phyloP scores from a whole-genome alignment of 2,113 vertebrate genomes.

The Casuarius casuarius region DNA sequence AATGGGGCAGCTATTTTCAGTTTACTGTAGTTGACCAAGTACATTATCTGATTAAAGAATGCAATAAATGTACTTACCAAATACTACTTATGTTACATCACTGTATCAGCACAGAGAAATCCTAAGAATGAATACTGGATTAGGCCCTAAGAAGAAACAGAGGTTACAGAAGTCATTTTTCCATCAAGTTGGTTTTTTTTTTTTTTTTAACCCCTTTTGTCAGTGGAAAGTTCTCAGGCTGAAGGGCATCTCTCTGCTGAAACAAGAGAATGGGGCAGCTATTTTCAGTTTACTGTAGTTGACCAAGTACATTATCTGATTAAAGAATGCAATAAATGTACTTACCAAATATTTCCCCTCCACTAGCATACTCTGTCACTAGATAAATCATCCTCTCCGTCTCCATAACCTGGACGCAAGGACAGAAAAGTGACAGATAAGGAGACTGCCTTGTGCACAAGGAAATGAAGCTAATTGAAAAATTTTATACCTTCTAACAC shows the following conservation, averaged over 20 bases:
- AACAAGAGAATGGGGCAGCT: constrained; percentile 12
- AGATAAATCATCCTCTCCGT: constrained; percentile 98
- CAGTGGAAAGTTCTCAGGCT: neutral
- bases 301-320: constrained; percentile 52
- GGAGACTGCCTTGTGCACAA: neutral
- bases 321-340: constrained; percentile 62
- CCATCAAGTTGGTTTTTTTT: neutral
- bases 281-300: constrained; percentile 16
- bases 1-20: constrained; percentile 27
- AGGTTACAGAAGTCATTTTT: neutral
- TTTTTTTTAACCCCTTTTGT: neutral
- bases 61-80: constrained; percentile 86
- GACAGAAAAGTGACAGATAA: constrained; percentile 55
- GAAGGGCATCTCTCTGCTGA: constrained; percentile 32
- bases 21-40: neutral
- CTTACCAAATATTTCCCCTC: constrained; percentile 99
- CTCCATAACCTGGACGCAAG: constrained; percentile 93
- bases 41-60: constrained; percentile 67
- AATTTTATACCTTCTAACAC: neutral
- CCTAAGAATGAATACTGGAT: neutral
- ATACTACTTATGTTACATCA: constrained; percentile 60
- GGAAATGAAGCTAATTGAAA: neutral
- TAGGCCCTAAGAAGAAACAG: neutral
- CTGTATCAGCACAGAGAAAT: neutral
- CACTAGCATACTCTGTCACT: constrained; percentile 98